phyloP scores from a whole-genome alignment of 2,888 invertebrate genomes.

The Gryllus longicercus region DNA sequence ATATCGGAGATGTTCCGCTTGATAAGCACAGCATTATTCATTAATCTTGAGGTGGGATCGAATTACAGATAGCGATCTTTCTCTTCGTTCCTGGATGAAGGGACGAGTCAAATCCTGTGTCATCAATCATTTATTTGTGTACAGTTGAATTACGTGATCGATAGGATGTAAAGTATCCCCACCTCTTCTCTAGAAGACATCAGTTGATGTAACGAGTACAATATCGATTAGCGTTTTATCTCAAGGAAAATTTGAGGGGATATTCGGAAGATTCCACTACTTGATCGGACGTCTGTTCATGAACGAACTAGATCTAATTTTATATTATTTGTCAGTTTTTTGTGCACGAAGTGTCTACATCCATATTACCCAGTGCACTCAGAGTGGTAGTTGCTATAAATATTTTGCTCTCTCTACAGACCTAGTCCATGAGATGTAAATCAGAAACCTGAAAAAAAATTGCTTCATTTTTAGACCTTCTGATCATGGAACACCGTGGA shows the following conservation, averaged over 20 bases:
- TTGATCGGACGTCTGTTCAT: too few relatives aligned
- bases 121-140: constrained; percentile 17
- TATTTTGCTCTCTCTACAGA: too few relatives aligned
- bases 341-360: too few relatives aligned
- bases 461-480: too few relatives aligned
- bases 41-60: constrained; percentile 1
- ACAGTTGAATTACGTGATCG: neutral
- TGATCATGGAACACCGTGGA: too few relatives aligned
- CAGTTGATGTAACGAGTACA: neutral
- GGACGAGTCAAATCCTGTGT: neutral
- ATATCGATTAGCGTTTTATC: neutral
- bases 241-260: neutral
- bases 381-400: too few relatives aligned
- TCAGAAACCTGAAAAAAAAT: too few relatives aligned
- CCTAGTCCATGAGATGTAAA: too few relatives aligned
- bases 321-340: too few relatives aligned
- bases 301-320: too few relatives aligned
- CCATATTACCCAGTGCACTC: too few relatives aligned
- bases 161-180: neutral
- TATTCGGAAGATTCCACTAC: neutral
- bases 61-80: neutral
- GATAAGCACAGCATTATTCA: neutral
- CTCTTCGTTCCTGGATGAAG: neutral
- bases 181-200: neutral
- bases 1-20: neutral